Evolutionary conservation across 2,888 invertebrate genomes (phyloP).

Genomic region (Asteroscopus sphinx): DNA sequence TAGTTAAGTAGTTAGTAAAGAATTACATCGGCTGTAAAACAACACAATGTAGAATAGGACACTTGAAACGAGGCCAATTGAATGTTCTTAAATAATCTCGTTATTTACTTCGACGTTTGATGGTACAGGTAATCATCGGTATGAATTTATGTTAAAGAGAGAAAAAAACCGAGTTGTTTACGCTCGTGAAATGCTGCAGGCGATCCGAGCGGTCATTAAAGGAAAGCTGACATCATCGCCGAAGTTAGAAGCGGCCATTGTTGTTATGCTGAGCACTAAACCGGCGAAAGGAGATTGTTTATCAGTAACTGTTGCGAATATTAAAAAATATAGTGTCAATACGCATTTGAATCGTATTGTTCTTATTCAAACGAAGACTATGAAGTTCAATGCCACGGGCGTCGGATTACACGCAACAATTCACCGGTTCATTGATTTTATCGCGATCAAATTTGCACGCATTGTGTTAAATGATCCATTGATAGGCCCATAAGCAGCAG

Average conservation of each 20-base stretch:
- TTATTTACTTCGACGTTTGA: constrained; percentile 52
- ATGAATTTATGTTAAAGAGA: constrained; percentile 65
- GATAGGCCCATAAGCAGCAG: constrained; percentile 59
- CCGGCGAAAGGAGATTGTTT: constrained; percentile 81
- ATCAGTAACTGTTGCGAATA: constrained; percentile 78
- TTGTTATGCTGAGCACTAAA: constrained; percentile 75
- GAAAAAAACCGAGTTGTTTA: constrained; percentile 65
- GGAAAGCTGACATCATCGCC: constrained; percentile 88
- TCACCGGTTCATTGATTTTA: constrained; percentile 75
- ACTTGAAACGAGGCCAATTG: constrained; percentile 57
- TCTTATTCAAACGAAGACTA: constrained; percentile 63
- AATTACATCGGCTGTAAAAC: constrained; percentile 57
- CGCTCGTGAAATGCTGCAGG: constrained; percentile 79
- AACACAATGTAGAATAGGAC: constrained; percentile 55
- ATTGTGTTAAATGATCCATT: constrained; percentile 78
- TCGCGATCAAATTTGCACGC: constrained; percentile 77
- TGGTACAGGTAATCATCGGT: constrained; percentile 60
- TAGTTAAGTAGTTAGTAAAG: constrained; percentile 54
- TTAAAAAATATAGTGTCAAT: constrained; percentile 71
- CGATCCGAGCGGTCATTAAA: constrained; percentile 75
- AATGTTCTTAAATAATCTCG: constrained; percentile 54
- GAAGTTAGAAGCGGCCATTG: constrained; percentile 77
- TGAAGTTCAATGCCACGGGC: constrained; percentile 84
- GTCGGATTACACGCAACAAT: constrained; percentile 75
- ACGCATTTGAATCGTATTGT: constrained; percentile 67